Conservation (phyloP, 2,888 invertebrate genomes). For the Torymus texanus region DNA sequence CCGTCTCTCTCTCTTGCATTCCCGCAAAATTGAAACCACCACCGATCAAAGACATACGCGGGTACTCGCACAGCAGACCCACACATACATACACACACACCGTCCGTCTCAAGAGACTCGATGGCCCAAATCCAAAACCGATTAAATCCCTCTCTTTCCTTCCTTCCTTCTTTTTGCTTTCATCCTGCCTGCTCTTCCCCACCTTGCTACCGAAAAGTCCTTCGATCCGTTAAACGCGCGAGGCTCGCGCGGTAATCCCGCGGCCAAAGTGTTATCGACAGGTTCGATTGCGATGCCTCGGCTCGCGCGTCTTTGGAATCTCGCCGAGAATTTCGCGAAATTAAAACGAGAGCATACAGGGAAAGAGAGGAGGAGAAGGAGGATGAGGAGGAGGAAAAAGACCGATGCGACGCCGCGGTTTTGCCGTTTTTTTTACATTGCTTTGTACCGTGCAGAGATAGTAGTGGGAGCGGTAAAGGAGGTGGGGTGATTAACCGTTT, state of each 20-base stretch:
- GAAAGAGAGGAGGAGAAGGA: background rate
- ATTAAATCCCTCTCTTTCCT: conserved; percentile 19
- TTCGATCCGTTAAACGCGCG: conserved; percentile 18
- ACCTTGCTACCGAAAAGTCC: background rate
- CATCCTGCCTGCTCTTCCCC: background rate
- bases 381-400: background rate
- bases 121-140: conserved; percentile 25
- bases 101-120: background rate
- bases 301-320: conserved; percentile 7
- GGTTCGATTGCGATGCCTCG: conserved; percentile 30
- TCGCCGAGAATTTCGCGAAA: conserved; percentile 23
- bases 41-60: background rate
- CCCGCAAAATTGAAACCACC: conserved; percentile 1
- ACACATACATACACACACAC: background rate
- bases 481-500: conserved; percentile 19
- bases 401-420: background rate
- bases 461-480: no score
- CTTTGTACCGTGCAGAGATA: background rate
- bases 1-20: no score
- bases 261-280: conserved; percentile 37
- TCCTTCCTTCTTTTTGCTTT: background rate
- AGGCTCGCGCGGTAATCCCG: conserved; percentile 4
- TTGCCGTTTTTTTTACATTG: background rate
- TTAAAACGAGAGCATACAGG: conserved; percentile 15
- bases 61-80: no score